Base-by-base conservation (phyloP, 2,113 vertebrate species). In the Antigone vipio region DNA sequence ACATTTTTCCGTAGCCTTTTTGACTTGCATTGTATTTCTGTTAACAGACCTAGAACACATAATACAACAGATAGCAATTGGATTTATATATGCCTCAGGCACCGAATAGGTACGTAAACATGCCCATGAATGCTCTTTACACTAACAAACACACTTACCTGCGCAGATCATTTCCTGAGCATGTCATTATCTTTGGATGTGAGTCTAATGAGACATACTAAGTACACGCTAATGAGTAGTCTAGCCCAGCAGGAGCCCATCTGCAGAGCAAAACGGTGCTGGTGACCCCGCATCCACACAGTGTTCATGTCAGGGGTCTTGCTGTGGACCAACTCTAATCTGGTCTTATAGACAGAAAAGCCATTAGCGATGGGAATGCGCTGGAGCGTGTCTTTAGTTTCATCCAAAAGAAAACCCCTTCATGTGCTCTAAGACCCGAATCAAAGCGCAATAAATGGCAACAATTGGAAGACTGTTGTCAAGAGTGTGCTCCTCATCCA, bases 1-100 rank as follows among this genome's bases (percentile, higher is more conserved):
- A 98, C 98, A 44, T 99, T 99, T 97, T 99, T 99, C 60, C 99
- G 98, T 62, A 99, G 98, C 76, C 99, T 98, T 98, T 99, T 99
- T 55, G 99, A 99, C 95, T 99, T 99, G 97, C 99, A 99, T 74
- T 99, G 99, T 96, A 99, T 99, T 98, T 99, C 99, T 74, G 99
- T 99, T 97, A 99, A 96, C 91, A 99, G 98, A 95, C 99, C 99
- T 99, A 97, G 52, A 91, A 93, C n/a, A 85, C 26, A 23, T 15
- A 74, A 83, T 49, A 87, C 52, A 88, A 91, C 24, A 88, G 86
- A 74, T 59, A 59, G 30, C 71, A 11, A 49, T 11, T 59, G 22
- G 47, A 76, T 72, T 95, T 84, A 26, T 32, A 30, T 18, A 34
- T 62, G 27, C 17, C 30, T 58, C n/a, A 74, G 63, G 14, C 47